Evolutionary conservation across 2,888 invertebrate genomes (phyloP), one percentile per base, ranked within the genome.

Genomic region (Dione vanillae): DNA sequence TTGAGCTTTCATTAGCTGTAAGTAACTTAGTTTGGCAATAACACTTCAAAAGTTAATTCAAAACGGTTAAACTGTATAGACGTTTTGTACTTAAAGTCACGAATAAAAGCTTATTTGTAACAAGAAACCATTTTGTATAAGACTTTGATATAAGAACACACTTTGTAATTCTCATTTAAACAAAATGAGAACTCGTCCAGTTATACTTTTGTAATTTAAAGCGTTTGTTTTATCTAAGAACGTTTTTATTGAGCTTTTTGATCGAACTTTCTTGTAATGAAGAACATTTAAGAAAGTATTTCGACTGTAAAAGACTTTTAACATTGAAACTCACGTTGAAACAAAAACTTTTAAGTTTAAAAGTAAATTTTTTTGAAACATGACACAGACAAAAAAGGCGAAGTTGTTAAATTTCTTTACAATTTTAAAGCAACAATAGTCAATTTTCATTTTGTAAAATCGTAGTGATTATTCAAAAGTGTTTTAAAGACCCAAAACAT

Each of bases 281-380:
- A 67, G 51, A 40, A 40, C 19, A 40, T 51, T 51, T 20, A 0
- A 61, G 35, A 51, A 27, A 61, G 27, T 56, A 35, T 56, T 56
- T 56, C 40, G 19, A 45, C 45, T 52, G 51, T 27, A 35, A 65
- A 51, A 41, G 47, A 43, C 59, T 43, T 43, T 19, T 43, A 67
- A 59, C 41, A 27, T 51, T 67, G 20, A 41, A 66, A 49, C 40
- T 10, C 61, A 61, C 40, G 14, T 51, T 58, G n/a, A n/a, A n/a
- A n/a, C n/a, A n/a, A n/a, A n/a, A 51, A 51, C 59, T 51, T 61
- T 61, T 67, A 51, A 61, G 47, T 54, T 49, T 10, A 27, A 8
- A 41, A 61, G 41, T 43, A 10, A 51, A 35, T 19, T 61, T 19
- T 61, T 41, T 14, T 67, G 10, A 40, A 19, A 27, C n/a, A n/a